Evolutionary conservation across 1,140 invertebrate species (phyloP), one percentile per base, ranked within the genome.

Genomic region (Plectrocnemia conspersa): DNA sequence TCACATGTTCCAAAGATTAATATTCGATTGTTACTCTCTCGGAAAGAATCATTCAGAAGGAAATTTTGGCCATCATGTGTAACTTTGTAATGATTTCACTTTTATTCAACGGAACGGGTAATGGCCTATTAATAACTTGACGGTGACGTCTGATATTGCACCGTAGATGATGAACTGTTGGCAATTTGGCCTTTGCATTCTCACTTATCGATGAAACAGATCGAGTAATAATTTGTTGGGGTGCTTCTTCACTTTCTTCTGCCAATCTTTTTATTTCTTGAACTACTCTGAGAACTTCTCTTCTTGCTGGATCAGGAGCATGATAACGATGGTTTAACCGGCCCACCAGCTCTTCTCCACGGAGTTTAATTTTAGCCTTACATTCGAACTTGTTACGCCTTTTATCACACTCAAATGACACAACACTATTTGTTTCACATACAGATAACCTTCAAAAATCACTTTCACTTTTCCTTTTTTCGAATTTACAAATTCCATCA

Each of bases 341-440:
- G 6, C 33, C 33, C 33, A 36, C 33, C 33, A 36, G 33, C 6
- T 6, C 16, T 15, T 4, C 33, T 36, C 13, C 33, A 36, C 33
- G 33, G 33, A 36, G 33, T 36, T 36, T 36, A 36, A 36, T 36
- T 36, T 36, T 36, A 36, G 33, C 33, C 33, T 36, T 36, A 36
- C 33, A 36, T 15, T 36, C 33, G 11, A 36, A 36, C 33, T 36
- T 36, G 33, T 36, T 36, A 36, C 33, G 33, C 33, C n/a, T n/a
- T n/a, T n/a, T n/a, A n/a, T n/a, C n/a, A n/a, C n/a, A n/a, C n/a
- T n/a, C n/a, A n/a, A n/a, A 36, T 7, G 33, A 36, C 33, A 36
- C 33, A 36, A 36, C 33, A 36, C 33, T 36, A 13, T 36, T 13
- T 36, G 33, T 36, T 36, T 36, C 5, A 36, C 33, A 36, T 36